Percentiles rank a stretch among this genome's conserved stretches.
phyloP scores from a whole-genome alignment of 1,140 invertebrate species.

The Hetaerina americana region DNA sequence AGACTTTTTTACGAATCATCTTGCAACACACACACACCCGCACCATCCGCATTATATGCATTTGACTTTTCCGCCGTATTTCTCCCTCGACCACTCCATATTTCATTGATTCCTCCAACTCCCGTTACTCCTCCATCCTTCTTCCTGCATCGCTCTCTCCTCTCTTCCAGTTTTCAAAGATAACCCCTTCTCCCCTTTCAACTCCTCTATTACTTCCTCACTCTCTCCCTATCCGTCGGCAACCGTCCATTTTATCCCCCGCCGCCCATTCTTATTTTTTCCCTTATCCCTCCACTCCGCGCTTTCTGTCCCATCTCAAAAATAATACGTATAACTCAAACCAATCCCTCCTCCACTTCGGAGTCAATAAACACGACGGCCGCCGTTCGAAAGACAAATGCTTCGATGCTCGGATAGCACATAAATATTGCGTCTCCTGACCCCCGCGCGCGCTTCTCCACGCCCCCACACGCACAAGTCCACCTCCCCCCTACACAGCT shows the following conservation, averaged over 20 bases:
- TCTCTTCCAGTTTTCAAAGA: no score
- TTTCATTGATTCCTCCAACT: not conserved
- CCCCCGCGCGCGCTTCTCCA: no score
- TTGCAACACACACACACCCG: no score
- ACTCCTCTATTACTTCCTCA: not conserved
- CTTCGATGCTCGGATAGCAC: not conserved
- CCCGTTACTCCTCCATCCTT: not conserved
- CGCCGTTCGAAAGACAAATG: not conserved
- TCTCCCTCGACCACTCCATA: not conserved
- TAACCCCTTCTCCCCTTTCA: not conserved
- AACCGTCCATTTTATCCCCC: no score
- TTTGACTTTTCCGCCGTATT: not conserved
- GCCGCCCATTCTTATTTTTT: no score
- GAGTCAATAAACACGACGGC: not conserved
- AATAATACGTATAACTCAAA: not conserved
- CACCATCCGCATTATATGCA: not conserved
- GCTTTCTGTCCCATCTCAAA: not conserved
- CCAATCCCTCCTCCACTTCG: not conserved
- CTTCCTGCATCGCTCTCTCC: no score
- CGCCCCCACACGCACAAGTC: no score
- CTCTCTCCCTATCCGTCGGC: not conserved
- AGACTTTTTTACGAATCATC: no score
- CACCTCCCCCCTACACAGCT: no score
- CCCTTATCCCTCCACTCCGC: no score
- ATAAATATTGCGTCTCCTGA: not conserved